phyloP scores from a whole-genome alignment of 2,888 invertebrate genomes.

The Aspidiotus rigidus region DNA sequence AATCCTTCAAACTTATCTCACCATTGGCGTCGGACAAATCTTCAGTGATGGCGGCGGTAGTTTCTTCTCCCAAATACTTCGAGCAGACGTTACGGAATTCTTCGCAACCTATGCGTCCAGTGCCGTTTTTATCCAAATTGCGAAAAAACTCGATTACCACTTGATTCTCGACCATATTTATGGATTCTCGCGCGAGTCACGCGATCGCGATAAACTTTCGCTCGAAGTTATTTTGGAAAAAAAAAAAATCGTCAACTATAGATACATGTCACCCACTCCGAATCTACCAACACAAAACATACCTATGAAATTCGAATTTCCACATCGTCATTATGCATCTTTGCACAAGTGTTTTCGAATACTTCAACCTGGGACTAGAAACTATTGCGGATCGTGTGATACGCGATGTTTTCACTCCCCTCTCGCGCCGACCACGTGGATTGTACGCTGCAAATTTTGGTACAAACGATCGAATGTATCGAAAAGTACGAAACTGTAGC shows the following conservation, averaged over 20 bases:
- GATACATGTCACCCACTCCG: background rate
- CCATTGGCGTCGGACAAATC: slow-evolving; percentile 44
- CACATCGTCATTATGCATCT: background rate
- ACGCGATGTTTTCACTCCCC: no score
- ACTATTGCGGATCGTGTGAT: no score
- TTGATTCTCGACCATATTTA: background rate
- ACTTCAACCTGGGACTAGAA: no score
- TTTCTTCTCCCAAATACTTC: background rate
- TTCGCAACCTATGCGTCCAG: background rate
- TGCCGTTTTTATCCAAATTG: background rate
- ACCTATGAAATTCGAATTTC: background rate
- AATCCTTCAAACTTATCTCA: slow-evolving; percentile 47
- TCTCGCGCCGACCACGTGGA: no score
- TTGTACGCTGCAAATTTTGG: no score
- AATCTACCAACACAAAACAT: background rate
- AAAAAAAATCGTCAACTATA: background rate
- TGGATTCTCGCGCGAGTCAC: background rate
- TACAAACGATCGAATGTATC: no score
- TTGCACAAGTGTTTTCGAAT: background rate
- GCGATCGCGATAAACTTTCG: background rate
- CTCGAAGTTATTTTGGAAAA: background rate
- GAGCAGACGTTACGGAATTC: background rate
- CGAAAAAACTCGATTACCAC: background rate
- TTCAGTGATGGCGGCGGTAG: background rate
- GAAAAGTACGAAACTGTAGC: no score